Evolutionary conservation across 2,113 vertebrate species (phyloP), one percentile per base, ranked within the genome.

Genomic region (Lepisosteus oculatus): DNA sequence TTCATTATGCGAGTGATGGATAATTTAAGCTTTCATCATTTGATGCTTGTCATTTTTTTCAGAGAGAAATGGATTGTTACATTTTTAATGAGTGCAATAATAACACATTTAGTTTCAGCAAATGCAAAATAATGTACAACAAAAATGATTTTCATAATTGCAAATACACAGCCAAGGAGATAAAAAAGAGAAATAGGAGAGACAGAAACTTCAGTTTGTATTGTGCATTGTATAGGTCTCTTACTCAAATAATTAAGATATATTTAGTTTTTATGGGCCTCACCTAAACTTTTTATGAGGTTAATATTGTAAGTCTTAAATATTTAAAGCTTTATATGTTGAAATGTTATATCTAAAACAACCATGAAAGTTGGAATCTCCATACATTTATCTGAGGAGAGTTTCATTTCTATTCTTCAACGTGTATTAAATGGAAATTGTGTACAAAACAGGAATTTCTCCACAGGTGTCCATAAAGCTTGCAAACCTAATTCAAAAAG

Each of bases 11-110:
- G 91, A 92, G 93, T 92, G 91, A 91, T 91, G 90, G 91, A 90
- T 97, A 97, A 97, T 96, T 95, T 96, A 95, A 91, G 94, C 94
- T 94, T 95, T 95, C 95, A 95, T 95, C 93, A 95, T 95, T 91
- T 93, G 90, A 93, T 93, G 91, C 91, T 93, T 95, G 92, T 94
- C 93, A 91, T 90, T 92, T 93, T 86, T 92, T 92, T 86, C 86
- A 83, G 91, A 93, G 93, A 94, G 92, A 95, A 94, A 95, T 93
- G 92, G 92, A 94, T 95, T 95, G 92, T 95, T 97, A 93, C 92
- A 95, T 95, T 95, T 92, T 95, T 95, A 96, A 96, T 95, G 93
- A 95, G 86, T 91, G 86, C 89, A 90, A 94, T 93, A 93, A 93
- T 93, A 93, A 95, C 93, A 92, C 88, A 93, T 88, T 92, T 87